Conservation (phyloP, 2,797 vertebrate genomes). For the Hippoglossus hippoglossus region DNA sequence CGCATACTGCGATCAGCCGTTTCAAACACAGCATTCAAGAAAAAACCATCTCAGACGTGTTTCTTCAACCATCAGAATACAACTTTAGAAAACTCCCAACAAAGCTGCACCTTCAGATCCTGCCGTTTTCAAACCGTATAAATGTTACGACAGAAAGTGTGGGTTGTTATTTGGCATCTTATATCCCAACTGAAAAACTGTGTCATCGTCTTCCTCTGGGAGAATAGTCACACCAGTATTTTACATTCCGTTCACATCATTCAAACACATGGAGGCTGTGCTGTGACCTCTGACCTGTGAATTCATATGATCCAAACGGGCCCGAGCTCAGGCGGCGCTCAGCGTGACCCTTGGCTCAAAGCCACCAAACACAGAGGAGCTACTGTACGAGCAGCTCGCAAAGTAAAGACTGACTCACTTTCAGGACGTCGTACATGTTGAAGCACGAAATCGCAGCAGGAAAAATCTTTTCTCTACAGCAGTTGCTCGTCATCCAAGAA, state of each 20-base stretch:
- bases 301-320: neutral
- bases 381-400: conserved; percentile 12
- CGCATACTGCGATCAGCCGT: neutral
- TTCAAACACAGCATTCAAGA: neutral
- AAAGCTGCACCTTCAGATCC: neutral
- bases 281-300: conserved; percentile 22
- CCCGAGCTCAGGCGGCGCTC: neutral
- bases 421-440: neutral
- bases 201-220: conserved; percentile 17
- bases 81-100: neutral
- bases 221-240: neutral
- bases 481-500: conserved; percentile 3
- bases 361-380: conserved; percentile 22
- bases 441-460: conserved; percentile 17
- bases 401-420: conserved; percentile 6
- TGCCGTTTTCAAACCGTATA: neutral
- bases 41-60: neutral
- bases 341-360: neutral
- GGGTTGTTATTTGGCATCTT: neutral
- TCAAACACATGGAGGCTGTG: conserved; percentile 6
- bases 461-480: conserved; percentile 1
- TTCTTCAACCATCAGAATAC: neutral
- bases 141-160: neutral
- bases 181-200: neutral
- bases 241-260: conserved; percentile 15